phyloP scores from a whole-genome alignment of 2,113 vertebrate genomes.

The Oryzias javanicus region DNA sequence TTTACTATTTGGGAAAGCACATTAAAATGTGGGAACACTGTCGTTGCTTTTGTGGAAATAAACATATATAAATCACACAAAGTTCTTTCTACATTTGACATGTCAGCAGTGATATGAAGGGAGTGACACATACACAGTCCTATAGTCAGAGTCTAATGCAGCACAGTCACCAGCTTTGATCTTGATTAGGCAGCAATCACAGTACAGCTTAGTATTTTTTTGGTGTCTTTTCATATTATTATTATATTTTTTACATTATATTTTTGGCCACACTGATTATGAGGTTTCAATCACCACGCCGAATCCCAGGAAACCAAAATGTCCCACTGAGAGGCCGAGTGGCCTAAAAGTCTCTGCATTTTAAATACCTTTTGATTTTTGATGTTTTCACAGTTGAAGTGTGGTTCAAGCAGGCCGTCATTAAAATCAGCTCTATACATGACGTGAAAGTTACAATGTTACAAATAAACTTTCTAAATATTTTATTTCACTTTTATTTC shows the following conservation, averaged over 20 bases:
- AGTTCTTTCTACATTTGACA: slow-evolving; percentile 46
- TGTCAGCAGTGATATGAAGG: slow-evolving; percentile 27
- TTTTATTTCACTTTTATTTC: too few species aligned
- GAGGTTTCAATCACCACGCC: slow-evolving; percentile 14
- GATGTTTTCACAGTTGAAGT: background rate
- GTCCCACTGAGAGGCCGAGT: slow-evolving; percentile 8
- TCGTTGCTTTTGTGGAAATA: slow-evolving; percentile 8
- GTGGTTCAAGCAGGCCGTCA: background rate
- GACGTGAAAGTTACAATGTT: background rate
- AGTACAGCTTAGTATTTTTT: slow-evolving; percentile 1
- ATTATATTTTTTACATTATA: slow-evolving; percentile 7
- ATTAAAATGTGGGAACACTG: slow-evolving; percentile 1
- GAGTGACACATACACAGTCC: background rate
- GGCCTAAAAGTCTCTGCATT: slow-evolving; percentile 6
- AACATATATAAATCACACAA: background rate
- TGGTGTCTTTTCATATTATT: too few species aligned
- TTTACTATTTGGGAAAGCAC: background rate
- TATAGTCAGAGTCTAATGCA: slow-evolving; percentile 23
- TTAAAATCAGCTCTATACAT: slow-evolving; percentile 5
- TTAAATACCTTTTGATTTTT: slow-evolving; percentile 2
- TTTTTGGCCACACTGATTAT: slow-evolving; percentile 27
- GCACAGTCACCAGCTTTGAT: slow-evolving; percentile 17
- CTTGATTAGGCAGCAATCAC: slow-evolving; percentile 38
- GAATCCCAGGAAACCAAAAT: slow-evolving; percentile 6
- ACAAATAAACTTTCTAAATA: background rate